phyloP scores from a whole-genome alignment of 2,797 vertebrate species.

The Cyclopterus lumpus region DNA sequence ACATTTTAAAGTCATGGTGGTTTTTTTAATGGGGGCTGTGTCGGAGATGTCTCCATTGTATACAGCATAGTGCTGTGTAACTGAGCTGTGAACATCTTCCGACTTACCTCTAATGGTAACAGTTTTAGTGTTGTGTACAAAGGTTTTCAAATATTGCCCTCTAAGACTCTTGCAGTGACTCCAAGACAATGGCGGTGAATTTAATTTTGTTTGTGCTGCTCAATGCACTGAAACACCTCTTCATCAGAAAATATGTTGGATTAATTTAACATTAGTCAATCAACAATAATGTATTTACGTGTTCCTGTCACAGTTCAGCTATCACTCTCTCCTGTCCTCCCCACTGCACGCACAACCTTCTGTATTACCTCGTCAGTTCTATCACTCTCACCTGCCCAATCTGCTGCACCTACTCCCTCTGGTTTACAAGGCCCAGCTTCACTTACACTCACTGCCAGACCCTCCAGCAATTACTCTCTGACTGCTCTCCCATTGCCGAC shows the following conservation, averaged over 20 bases:
- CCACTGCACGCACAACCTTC: no score
- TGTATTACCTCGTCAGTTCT: no score
- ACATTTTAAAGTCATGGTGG: background rate
- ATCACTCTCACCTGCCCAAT: no score
- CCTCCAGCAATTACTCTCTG: no score
- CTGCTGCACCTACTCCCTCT: no score
- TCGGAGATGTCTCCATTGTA: background rate
- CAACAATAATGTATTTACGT: background rate
- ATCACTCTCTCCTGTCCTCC: no score
- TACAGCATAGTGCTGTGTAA: constrained; percentile 18
- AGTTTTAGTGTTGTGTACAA: constrained; percentile 5
- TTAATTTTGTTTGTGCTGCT: constrained; percentile 5
- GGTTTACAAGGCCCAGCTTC: no score
- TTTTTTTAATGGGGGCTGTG: no score
- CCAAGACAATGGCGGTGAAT: background rate
- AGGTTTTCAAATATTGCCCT: background rate
- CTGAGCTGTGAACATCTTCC: constrained; percentile 29
- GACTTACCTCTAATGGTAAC: background rate
- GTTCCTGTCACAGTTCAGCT: no score
- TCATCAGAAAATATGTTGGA: background rate
- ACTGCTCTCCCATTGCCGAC: no score
- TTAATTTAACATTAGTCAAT: background rate
- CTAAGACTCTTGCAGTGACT: background rate
- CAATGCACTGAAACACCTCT: background rate
- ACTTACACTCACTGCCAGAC: no score